Evolutionary conservation across 2,888 invertebrate species (phyloP).

Genomic region (Piscicola geometra): DNA sequence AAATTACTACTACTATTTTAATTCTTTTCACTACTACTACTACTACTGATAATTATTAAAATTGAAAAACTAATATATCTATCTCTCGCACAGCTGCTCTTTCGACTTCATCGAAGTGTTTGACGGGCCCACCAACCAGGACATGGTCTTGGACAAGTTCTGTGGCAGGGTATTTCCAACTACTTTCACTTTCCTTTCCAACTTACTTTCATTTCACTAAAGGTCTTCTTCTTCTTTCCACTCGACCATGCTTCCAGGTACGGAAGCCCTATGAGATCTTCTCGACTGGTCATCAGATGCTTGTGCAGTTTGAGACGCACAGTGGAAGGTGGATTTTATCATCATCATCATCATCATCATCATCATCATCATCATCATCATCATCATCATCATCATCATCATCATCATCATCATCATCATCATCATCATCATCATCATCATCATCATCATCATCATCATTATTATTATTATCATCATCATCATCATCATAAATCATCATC

Average conservation of each 20-base stretch:
- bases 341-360: no score
- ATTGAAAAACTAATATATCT: neutral
- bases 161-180: conserved; percentile 82
- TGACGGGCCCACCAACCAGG: conserved; percentile 83
- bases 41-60: neutral
- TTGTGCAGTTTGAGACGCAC: conserved; percentile 10
- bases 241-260: no score
- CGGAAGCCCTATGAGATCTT: conserved; percentile 1
- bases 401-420: no score
- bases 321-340: conserved; percentile 2
- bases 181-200: no score
- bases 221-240: no score
- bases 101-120: conserved; percentile 95
- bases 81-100: conserved; percentile 73
- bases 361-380: no score
- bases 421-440: no score
- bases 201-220: no score
- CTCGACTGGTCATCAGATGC: conserved; percentile 16
- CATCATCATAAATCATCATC: no score
- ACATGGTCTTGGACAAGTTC: conserved; percentile 88
- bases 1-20: neutral
- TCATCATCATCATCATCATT: no score
- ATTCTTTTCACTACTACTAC: neutral
- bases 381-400: no score
- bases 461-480: no score